phyloP scores from a whole-genome alignment of 2,113 vertebrate genomes.

The Eptesicus fuscus region DNA sequence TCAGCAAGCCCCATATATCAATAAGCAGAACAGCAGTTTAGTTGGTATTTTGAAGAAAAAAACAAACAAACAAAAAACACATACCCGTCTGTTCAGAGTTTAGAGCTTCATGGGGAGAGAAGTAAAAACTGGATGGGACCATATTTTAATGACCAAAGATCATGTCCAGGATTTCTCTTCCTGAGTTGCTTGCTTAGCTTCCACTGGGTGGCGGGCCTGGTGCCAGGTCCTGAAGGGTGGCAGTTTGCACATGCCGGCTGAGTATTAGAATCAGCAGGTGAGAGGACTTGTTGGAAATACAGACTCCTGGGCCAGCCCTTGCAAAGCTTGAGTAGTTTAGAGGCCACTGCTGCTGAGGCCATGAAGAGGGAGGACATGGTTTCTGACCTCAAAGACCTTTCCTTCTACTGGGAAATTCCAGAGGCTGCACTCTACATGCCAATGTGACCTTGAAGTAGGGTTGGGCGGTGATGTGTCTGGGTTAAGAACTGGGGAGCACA shows the following conservation, averaged over 20 bases:
- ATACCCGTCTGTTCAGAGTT: not conserved
- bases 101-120: not conserved
- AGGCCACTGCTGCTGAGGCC: not conserved
- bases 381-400: not conserved
- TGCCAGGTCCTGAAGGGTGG: not conserved
- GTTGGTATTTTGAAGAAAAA: not conserved
- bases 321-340: not conserved
- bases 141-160: not conserved
- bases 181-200: not conserved
- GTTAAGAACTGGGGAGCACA: not conserved
- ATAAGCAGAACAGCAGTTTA: not conserved
- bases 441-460: not conserved
- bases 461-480: not conserved
- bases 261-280: too few relatives aligned
- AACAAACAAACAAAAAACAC: not conserved
- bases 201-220: too few relatives aligned
- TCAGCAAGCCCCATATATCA: not conserved
- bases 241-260: rapidly evolving
- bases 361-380: not conserved
- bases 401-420: not conserved
- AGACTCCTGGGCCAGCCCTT: not conserved
- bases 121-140: not conserved
- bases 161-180: not conserved
- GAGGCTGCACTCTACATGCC: not conserved
- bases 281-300: not conserved